Evolutionary conservation across 2,797 vertebrate species (phyloP), one percentile per base, ranked within the genome.

Genomic region (Schizopygopsis malacanthus): DNA sequence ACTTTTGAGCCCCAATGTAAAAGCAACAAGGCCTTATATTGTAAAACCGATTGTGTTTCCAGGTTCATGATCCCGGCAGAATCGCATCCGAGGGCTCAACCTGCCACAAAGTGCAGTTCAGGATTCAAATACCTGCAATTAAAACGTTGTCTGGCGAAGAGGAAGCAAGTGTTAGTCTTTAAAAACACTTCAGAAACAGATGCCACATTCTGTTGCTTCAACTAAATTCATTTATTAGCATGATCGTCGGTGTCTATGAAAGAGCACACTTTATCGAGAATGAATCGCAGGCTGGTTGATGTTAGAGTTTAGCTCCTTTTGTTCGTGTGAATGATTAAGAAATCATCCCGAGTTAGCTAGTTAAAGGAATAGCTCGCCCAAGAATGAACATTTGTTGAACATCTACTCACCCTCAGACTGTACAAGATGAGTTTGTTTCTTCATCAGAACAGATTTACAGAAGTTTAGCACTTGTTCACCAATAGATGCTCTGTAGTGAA

Each of bases 121-220:
- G 18, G 52, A n/a, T n/a, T 65, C 56, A 37, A 45, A 83, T 37
- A 73, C n/a, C 39, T 47, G 43, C 47, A 43, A 25, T 56, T 43
- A 82, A 43, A 71, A 15, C 63, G 22, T 22, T 71, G 28, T 82
- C 8, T 33, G 20, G 43, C 56, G 50, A 45, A 63, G 37, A 43
- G n/a, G 16, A 61, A 43, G 41, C 37, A n/a, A 52, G 33, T 6
- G 4, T 50, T 41, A 70, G 39, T 47, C 39, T 59, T 43, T 28
- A 59, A 41, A 71, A 28, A n/a, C 37, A 25, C 22, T 81, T 54
- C 11, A 76, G 11, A 76, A 86, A 85, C 85, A 86, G 72, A 61
- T 43, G 72, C 18, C 73, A n/a, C 77, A 72, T 43, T 65, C 79
- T 71, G 37, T 12, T 54, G 20, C 20, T 75, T 39, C 20, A n/a